Evolutionary conservation across 2,797 vertebrate genomes (phyloP), one percentile per base, ranked within the genome.

Genomic region (Mormyrops boulengeri): DNA sequence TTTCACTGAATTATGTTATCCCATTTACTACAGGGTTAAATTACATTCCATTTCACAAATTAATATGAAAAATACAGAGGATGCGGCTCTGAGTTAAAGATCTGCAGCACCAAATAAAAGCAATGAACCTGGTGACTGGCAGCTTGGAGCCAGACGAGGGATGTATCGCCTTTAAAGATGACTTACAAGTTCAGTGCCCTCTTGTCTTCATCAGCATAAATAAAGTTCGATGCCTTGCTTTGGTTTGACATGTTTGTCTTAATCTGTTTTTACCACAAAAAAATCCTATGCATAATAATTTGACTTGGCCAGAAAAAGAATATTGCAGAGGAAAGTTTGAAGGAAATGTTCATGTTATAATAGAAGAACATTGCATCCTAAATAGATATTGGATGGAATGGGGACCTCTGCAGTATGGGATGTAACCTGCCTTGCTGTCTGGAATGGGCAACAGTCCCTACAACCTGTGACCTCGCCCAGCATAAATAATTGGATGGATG

Each of bases 1-100:
- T 86, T 44, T 89, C 52, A 22, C 77, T 85, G 80, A 89, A 89
- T 89, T 84, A 89, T 89, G 52, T 19, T 34, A 17, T 85, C 38
- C 77, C 41, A 41, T 89, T 85, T 49, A n/a, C 34, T 89, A n/a
- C 7, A 11, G 52, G 34, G 53, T 53, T 84, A 86, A 86, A 55
- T 52, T 86, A 86, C 47, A 53, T 53, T 53, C 26, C 85, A 86
- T 86, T 52, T 86, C 12, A 55, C 50, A 55, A 53, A 86, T 52
- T 86, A 52, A 52, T 14, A 6, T 44, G 22, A 55, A 6, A 34
- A 52, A 86, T 30, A 52, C 12, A 55, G 50, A 38, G 85, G n/a
- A 30, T 34, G 47, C 2, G 2, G 47, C 49, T 52, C 26, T 22
- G 34, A 77, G 69, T 77, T 26, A 52, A 86, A 52, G 22, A 34